phyloP scores from a whole-genome alignment of 1,140 invertebrate genomes.

The Sesamia nonagrioides region DNA sequence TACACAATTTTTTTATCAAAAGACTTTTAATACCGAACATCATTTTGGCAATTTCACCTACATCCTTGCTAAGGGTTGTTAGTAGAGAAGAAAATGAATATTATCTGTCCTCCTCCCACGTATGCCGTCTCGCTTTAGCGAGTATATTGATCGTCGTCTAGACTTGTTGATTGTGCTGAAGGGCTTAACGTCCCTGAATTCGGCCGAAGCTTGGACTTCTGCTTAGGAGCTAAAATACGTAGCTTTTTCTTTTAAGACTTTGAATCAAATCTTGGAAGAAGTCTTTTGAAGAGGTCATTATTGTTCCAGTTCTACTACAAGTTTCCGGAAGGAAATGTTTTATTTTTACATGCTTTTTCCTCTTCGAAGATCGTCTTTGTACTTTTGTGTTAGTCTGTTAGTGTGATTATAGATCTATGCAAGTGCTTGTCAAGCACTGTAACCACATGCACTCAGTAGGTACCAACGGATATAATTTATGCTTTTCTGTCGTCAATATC shows the following conservation, averaged over 20 bases:
- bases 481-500: conserved; percentile 6
- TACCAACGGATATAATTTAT: background rate
- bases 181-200: conserved; percentile 64
- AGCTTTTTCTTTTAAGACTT: conserved; percentile 14
- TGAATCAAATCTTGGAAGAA: background rate
- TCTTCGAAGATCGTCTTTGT: background rate
- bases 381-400: background rate
- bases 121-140: conserved; percentile 67
- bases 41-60: conserved; percentile 39
- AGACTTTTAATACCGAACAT: conserved; percentile 34
- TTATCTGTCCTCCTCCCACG: conserved; percentile 64
- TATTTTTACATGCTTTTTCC: conserved; percentile 10
- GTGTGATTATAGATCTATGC: background rate
- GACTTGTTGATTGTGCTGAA: conserved; percentile 81
- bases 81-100: conserved; percentile 55
- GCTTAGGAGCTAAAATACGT: conserved; percentile 54
- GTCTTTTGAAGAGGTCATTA: background rate
- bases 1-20: conserved; percentile 32
- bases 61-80: conserved; percentile 54
- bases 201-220: conserved; percentile 58
- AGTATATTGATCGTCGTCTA: conserved; percentile 84
- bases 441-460: background rate
- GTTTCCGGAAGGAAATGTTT: conserved; percentile 2
- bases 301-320: background rate
- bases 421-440: background rate